Percentiles rank a stretch among this genome's conserved stretches.
phyloP scores from a whole-genome alignment of 1,140 invertebrate species.

The Ceratoteleas bidentatus region DNA sequence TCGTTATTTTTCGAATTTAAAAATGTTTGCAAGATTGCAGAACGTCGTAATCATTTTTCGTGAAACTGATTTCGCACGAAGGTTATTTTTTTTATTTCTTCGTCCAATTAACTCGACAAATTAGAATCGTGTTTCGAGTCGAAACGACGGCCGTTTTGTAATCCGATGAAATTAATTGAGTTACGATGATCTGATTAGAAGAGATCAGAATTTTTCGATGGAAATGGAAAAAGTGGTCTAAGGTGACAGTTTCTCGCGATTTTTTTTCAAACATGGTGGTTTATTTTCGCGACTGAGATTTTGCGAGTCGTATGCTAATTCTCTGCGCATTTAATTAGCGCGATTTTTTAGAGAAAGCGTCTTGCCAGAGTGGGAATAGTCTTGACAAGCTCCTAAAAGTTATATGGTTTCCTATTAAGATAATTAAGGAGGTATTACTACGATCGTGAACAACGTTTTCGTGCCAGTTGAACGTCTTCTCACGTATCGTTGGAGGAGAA shows the following conservation, averaged over 20 bases:
- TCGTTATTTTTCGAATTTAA: too few relatives aligned
- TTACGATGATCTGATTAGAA: neutral
- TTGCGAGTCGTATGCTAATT: conserved; percentile 9
- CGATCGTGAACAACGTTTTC: conserved; percentile 43
- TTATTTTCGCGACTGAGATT: neutral
- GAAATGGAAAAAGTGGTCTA: neutral
- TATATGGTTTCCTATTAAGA: conserved; percentile 60
- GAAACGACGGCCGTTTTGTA: neutral
- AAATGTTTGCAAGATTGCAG: too few relatives aligned
- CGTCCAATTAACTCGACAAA: neutral
- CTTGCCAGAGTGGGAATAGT: conserved; percentile 26
- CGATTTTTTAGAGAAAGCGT: neutral
- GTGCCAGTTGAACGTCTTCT: conserved; percentile 16
- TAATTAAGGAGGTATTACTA: conserved; percentile 53
- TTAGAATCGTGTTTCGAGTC: neutral
- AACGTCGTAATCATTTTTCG: too few relatives aligned
- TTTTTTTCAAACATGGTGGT: too few relatives aligned
- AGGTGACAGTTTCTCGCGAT: neutral
- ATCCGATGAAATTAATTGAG: neutral
- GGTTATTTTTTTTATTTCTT: too few relatives aligned
- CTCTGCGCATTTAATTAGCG: conserved; percentile 5
- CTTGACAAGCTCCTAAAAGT: conserved; percentile 55
- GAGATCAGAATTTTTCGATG: neutral
- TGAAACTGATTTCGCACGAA: too few relatives aligned
- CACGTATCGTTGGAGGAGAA: too few relatives aligned